Conservation (phyloP, 2,113 vertebrate species). For the Rhynchomys soricoides region DNA sequence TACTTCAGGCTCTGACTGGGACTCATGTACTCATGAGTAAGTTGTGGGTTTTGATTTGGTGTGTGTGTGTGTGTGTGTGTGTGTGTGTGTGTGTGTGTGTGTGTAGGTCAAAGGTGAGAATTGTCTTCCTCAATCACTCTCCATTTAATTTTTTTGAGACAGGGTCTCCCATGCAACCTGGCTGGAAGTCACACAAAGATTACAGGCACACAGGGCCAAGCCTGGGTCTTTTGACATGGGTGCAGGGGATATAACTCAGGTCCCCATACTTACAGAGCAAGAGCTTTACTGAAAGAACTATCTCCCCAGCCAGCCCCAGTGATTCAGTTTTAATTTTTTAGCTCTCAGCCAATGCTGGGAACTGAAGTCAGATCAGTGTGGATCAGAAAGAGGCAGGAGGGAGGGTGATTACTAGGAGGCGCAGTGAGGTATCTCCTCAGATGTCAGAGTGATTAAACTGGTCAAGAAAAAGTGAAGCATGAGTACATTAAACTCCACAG, state of each 20-base stretch:
- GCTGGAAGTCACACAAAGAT: neutral
- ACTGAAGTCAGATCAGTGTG: neutral
- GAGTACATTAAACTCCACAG: neutral
- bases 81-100: neutral
- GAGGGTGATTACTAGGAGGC: neutral
- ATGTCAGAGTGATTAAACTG: neutral
- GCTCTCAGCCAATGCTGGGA: neutral
- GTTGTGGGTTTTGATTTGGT: neutral
- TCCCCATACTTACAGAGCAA: neutral
- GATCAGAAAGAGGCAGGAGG: neutral
- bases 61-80: neutral
- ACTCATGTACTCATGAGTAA: neutral
- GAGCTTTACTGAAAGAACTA: neutral
- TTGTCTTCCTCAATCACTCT: neutral
- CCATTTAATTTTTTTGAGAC: neutral
- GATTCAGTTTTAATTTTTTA: neutral
- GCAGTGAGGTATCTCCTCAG: neutral
- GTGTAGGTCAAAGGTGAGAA: neutral
- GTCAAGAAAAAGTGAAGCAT: neutral
- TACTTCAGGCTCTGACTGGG: neutral
- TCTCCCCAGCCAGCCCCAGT: neutral
- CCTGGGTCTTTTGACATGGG: neutral
- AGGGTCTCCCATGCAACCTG: neutral
- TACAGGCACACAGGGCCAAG: neutral
- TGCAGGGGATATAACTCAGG: neutral